phyloP scores from a whole-genome alignment of 64 coral and sea anemone genomes.

The Montipora cactus region DNA sequence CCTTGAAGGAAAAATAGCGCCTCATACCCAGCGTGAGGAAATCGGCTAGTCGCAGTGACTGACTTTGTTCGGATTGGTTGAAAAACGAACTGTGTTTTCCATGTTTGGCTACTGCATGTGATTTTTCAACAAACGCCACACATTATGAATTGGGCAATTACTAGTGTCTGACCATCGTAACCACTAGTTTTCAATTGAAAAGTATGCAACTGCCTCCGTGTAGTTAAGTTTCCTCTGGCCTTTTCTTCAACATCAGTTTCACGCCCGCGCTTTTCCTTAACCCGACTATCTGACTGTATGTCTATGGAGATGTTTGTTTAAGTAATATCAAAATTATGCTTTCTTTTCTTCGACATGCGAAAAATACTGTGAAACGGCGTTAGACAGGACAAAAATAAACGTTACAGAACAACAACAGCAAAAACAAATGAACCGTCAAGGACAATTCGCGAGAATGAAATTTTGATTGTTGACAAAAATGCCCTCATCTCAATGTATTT shows the following conservation, averaged over 20 bases:
- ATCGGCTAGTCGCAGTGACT: neutral
- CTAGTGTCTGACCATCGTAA: neutral
- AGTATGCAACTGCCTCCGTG: neutral
- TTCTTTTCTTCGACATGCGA: neutral
- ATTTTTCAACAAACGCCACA: neutral
- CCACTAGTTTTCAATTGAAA: neutral
- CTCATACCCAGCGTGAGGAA: neutral
- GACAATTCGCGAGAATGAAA: neutral
- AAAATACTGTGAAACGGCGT: neutral
- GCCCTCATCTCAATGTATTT: neutral
- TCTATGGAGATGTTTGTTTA: neutral
- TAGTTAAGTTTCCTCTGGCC: neutral
- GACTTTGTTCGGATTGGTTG: conserved; percentile 3
- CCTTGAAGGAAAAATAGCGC: too few species aligned
- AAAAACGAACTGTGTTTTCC: neutral
- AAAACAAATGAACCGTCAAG: neutral
- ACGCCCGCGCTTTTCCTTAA: neutral
- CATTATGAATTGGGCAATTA: neutral
- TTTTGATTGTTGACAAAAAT: neutral
- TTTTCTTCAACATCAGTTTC: neutral
- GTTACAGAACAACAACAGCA: neutral
- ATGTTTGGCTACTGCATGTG: neutral
- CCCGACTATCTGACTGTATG: neutral
- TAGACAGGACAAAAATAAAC: neutral
- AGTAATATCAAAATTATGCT: neutral